Percentiles rank a stretch among this genome's conserved stretches.
phyloP scores from a whole-genome alignment of 2,888 invertebrate genomes.

The Drosophila peninsularis region DNA sequence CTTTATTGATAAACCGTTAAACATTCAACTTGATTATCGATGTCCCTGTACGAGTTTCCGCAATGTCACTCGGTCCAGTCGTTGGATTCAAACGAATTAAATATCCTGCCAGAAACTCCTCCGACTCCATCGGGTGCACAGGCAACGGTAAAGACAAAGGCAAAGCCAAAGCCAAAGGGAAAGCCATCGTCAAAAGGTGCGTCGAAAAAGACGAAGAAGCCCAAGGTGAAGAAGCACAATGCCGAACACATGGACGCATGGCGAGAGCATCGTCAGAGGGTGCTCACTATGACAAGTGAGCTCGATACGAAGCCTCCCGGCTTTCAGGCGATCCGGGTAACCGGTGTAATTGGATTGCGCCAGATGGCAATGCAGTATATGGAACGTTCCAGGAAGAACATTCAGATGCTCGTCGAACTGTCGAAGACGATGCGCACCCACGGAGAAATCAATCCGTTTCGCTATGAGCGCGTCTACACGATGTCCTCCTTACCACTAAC shows the following conservation, averaged over 20 bases:
- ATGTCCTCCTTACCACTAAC: slow-evolving; percentile 30
- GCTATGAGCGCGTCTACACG: slow-evolving; percentile 31
- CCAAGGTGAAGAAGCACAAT: background rate
- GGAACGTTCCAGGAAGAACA: slow-evolving; percentile 49
- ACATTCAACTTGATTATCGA: background rate
- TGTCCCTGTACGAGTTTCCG: slow-evolving; percentile 13
- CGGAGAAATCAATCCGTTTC: slow-evolving; percentile 53
- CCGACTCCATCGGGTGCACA: background rate
- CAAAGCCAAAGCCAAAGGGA: background rate
- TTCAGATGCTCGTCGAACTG: slow-evolving; percentile 51
- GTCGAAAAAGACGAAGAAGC: background rate
- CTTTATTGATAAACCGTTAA: background rate
- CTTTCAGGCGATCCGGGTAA: slow-evolving; percentile 43
- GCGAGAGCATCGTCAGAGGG: slow-evolving; percentile 43
- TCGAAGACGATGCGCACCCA: slow-evolving; percentile 57
- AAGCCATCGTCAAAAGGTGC: background rate
- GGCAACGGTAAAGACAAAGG: background rate
- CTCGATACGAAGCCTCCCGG: slow-evolving; percentile 46
- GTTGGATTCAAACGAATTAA: background rate
- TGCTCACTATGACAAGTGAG: slow-evolving; percentile 16
- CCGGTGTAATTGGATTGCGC: slow-evolving; percentile 43
- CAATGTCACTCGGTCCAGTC: background rate
- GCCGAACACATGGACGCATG: background rate
- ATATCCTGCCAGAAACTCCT: background rate
- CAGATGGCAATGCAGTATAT: slow-evolving; percentile 45